Base-by-base conservation (phyloP, 2,888 invertebrate species). In the Globia sparganii region DNA sequence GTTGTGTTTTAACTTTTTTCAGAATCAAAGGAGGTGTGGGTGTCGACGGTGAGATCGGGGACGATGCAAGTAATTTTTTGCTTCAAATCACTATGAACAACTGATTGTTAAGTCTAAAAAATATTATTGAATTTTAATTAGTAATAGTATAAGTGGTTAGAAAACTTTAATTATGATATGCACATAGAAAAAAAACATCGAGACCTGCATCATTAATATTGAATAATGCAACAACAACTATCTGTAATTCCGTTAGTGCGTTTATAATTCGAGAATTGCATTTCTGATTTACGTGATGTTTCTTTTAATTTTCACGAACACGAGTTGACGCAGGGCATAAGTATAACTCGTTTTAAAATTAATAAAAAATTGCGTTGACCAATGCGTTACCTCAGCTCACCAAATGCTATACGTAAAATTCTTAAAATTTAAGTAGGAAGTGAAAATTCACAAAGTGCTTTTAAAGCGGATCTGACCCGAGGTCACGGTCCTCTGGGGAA, bases 401-500 rank as follows among this genome's bases (percentile, higher is more conserved):
- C n/a, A 37, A 37, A 34, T 18, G 21, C 34, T 66, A 28, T 11
- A 49, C 66, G 37, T 65, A 59, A 77, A 75, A 78, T 69, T 58
- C 18, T 64, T 76, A 53, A 6, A 72, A 77, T 75, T 79, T 58
- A 68, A 82, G 72, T 62, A 75, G 64, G n/a, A 31, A 28, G 72
- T 72, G 73, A 80, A 84, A 86, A 86, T 78, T 83, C 81, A 75
- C 77, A 87, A 87, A 78, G 75, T 6, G 37, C 53, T 78, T 71
- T 53, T 72, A 74, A 74, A 81, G 62, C 40, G 34, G 46, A 70
- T 46, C 74, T 76, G 77, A 74, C 61, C 66, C 46, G 73, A 58
- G 68, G 53, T 76, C 43, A 28, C 46, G 67, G 9, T 62, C 31
- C 84, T 74, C 84, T 68, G 18, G 86, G 83, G 81, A 67, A 21